These are phyloP conservation scores for Vimba vimba DNA, from an alignment of 2,113 vertebrate genomes.

Conservation along the genomic window DNA sequence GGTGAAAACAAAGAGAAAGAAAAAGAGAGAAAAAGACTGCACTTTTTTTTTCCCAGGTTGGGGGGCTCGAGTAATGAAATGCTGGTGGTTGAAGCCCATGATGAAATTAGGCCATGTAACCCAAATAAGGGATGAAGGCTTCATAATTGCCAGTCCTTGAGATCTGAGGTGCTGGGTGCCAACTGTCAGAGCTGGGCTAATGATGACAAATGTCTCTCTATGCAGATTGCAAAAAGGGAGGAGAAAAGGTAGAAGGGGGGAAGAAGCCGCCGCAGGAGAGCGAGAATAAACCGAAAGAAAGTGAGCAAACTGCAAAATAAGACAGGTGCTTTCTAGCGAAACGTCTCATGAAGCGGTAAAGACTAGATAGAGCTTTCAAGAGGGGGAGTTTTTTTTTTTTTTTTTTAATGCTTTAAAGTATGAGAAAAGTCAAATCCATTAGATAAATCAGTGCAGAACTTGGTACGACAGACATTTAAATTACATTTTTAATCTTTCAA, in stretches of 20 bases:
- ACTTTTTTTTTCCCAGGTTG: constrained; percentile 51
- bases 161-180: constrained; percentile 95
- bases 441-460: constrained; percentile 2
- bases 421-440: constrained; percentile 20
- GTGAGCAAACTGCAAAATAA: constrained; percentile 40
- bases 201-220: constrained; percentile 99
- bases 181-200: constrained; percentile 99
- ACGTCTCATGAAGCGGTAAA: constrained; percentile 2
- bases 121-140: constrained; percentile 85
- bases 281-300: constrained; percentile 63
- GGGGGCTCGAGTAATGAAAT: constrained; percentile 71
- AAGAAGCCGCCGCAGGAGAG: constrained; percentile 45
- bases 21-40: constrained; percentile 32
- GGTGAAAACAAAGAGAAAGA: constrained; percentile 54
- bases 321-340: constrained; percentile 44
- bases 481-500: constrained; percentile 23
- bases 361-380: constrained; percentile 20
- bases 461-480: constrained; percentile 11
- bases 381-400: background rate
- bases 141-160: constrained; percentile 90
- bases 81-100: constrained; percentile 66
- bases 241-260: constrained; percentile 59
- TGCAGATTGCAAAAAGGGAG: constrained; percentile 89
- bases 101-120: constrained; percentile 81
- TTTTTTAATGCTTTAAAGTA: background rate